Conservation (phyloP, 92 coral and sea anemone species). For the Bergia sp. region DNA sequence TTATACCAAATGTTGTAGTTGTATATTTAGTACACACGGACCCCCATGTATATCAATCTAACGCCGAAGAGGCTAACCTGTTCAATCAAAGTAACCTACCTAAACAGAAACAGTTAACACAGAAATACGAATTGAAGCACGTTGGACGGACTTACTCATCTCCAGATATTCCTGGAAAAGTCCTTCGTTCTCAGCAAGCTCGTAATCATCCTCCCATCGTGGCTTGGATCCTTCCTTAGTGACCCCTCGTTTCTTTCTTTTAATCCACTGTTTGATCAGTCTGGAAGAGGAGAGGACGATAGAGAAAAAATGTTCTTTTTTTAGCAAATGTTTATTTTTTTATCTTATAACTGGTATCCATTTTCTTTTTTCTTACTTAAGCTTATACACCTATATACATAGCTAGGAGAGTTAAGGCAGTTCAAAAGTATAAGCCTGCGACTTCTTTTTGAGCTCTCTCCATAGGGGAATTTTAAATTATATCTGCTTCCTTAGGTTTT, state of each 20-base stretch:
- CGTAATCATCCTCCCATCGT: conserved; percentile 97
- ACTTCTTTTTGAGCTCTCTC: no score
- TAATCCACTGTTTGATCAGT: conserved; percentile 86
- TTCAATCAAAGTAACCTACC: not conserved
- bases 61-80: no score
- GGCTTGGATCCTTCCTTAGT: conserved; percentile 82
- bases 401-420: no score
- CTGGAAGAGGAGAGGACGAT: conserved; percentile 38
- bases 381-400: no score
- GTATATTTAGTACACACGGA: no score
- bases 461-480: no score
- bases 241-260: conserved; percentile 93
- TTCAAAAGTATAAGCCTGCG: no score
- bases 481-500: no score
- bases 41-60: no score
- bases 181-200: conserved; percentile 92
- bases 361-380: not conserved
- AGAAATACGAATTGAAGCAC: not conserved
- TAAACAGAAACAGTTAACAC: not conserved
- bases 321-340: not conserved
- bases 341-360: not conserved
- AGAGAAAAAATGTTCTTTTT: not conserved
- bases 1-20: no score
- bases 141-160: conserved; percentile 74
- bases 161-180: conserved; percentile 96